Base-by-base conservation (phyloP, 2,888 invertebrate species). In the Chrysotoxum bicinctum region DNA sequence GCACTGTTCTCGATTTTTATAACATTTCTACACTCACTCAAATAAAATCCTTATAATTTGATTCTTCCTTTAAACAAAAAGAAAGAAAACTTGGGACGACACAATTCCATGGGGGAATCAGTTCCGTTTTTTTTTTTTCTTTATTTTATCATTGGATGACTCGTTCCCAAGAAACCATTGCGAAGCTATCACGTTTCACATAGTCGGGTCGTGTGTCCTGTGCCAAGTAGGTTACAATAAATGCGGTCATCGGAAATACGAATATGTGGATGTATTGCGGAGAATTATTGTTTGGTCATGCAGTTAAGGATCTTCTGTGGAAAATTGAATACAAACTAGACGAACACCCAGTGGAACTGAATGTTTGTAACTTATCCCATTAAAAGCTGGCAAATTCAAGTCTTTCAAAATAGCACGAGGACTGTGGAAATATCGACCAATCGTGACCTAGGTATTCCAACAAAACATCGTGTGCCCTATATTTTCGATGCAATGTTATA, bases 201-300 rank as follows among this genome's bases (percentile, higher is more conserved):
- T 66, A 32, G 45, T 72, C 54, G 19, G 37, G n/a, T 66, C 45
- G n/a, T 30, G 64, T 37, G 66, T 74, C 50, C 79, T 74, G 58
- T 79, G 79, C 79, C 79, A 79, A 79, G 74, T 79, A 79, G 79
- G 79, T 74, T 79, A 74, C 60, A 60, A 43, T 68, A 23, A 58
- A 66, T 56, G 66, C 37, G 54, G 45, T 30, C 62, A 64, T 14
- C 30, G 62, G 30, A 62, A 43, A 26, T 16, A 30, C 16, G 19
- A 23, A 16, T 8, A 37, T 37, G 8, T 8, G 56, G 14, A 16
- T n/a, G 26, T 60, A 43, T 37, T 9, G n/a, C 26, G 21, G 5
- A 26, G 3, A 40, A 60, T 37, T 37, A 30, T 54, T 54, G 54
- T 30, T 16, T 43, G 37, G 9, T 60, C 37, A 40, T 40, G 37